These are phyloP conservation scores for Acestrorhynchus altus DNA, from an alignment of 2,797 vertebrate species.

Conservation along the genomic window DNA sequence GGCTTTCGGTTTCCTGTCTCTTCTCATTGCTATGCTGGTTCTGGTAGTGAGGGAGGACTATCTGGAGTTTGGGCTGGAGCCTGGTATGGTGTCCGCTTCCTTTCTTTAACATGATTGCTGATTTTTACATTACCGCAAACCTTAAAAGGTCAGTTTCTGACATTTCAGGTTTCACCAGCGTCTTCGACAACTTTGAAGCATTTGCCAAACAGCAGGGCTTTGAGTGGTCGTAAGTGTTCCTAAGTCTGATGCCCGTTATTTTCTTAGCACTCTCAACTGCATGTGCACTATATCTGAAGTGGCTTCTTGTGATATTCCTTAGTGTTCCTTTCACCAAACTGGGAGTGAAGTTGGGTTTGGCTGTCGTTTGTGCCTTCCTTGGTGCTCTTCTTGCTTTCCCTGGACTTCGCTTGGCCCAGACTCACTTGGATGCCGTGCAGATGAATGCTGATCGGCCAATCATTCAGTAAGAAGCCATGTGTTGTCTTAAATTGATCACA, in stretches of 20 bases:
- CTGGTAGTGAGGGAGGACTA: conserved; percentile 89
- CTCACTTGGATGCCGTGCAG: conserved; percentile 88
- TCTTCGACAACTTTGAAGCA: conserved; percentile 82
- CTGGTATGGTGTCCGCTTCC: conserved; percentile 72
- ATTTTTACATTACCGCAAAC: neutral
- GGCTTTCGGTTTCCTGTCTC: conserved; percentile 87
- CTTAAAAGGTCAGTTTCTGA: conserved; percentile 12
- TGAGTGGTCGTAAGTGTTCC: conserved; percentile 88
- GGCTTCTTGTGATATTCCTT: neutral
- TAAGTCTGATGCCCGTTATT: too few species aligned
- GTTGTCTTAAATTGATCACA: neutral
- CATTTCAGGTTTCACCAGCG: conserved; percentile 74
- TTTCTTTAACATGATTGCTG: conserved; percentile 1
- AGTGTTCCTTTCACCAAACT: conserved; percentile 89
- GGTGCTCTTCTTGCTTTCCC: conserved; percentile 93
- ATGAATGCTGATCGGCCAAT: conserved; percentile 82
- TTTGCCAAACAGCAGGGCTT: conserved; percentile 86
- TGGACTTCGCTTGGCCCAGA: conserved; percentile 93
- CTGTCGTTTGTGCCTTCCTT: conserved; percentile 85
- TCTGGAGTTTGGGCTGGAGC: conserved; percentile 92
- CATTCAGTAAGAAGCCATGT: conserved; percentile 79
- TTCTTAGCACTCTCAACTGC: neutral
- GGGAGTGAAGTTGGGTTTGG: conserved; percentile 85
- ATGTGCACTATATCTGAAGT: neutral
- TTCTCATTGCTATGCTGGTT: conserved; percentile 92